These are phyloP conservation scores for Orthosia gracilis DNA, from an alignment of 2,888 invertebrate species.

Conservation along the genomic window DNA sequence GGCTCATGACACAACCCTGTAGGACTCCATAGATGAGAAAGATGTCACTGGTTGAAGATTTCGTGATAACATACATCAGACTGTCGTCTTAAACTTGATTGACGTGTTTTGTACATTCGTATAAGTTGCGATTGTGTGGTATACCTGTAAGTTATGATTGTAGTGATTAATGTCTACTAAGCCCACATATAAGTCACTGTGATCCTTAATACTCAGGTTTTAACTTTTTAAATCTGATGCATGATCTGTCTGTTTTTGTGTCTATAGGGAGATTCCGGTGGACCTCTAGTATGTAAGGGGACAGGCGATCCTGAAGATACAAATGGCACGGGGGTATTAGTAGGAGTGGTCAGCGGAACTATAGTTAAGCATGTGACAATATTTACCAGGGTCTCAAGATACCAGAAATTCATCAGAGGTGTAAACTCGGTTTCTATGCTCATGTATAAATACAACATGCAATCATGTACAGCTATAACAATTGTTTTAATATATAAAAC, in stretches of 20 bases:
- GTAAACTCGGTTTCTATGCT: neutral
- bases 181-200: too few species aligned
- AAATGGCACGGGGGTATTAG: constrained; percentile 69
- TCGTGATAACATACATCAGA: too few species aligned
- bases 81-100: too few species aligned
- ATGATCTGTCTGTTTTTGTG: neutral
- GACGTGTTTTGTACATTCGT: too few species aligned
- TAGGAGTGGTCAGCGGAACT: constrained; percentile 70
- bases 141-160: too few species aligned
- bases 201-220: neutral
- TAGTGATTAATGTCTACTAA: too few species aligned
- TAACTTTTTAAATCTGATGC: neutral
- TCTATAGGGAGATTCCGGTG: constrained; percentile 83
- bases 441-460: constrained; percentile 12
- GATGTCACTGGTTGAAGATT: too few species aligned
- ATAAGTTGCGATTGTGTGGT: too few species aligned
- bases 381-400: constrained; percentile 73
- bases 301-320: constrained; percentile 74
- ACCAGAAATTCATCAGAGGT: constrained; percentile 45
- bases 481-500: constrained; percentile 33
- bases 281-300: constrained; percentile 77
- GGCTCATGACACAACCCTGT: too few species aligned
- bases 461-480: constrained; percentile 10
- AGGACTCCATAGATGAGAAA: too few species aligned
- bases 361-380: constrained; percentile 46